A percentile compares a stretch with the other conserved stretches of the same genome.
Conservation (phyloP, 2,888 invertebrate genomes). For the Coleophora flavipennella region DNA sequence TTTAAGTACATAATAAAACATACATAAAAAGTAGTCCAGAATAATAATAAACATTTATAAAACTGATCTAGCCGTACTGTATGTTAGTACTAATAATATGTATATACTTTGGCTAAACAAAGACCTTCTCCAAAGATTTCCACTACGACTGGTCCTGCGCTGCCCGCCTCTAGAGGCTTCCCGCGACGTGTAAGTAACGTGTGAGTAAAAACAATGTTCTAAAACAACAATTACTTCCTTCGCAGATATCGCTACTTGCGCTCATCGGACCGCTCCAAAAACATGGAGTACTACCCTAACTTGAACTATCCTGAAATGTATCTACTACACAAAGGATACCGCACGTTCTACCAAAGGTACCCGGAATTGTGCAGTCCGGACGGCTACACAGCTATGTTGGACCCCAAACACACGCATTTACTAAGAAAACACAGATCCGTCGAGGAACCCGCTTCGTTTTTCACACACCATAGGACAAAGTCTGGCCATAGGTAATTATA, state of each 20-base stretch:
- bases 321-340: conserved; percentile 82
- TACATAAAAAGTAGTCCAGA: too few species aligned
- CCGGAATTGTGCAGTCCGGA: conserved; percentile 77
- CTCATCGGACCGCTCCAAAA: conserved; percentile 84
- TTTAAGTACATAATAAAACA: too few species aligned
- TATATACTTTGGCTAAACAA: too few species aligned
- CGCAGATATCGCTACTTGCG: conserved; percentile 86
- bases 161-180: too few species aligned
- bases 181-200: too few species aligned
- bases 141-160: too few species aligned
- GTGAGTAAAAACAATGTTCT: too few species aligned
- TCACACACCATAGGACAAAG: conserved; percentile 19
- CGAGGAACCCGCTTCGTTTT: conserved; percentile 17
- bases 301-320: conserved; percentile 95
- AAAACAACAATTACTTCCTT: too few species aligned
- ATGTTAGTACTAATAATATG: too few species aligned
- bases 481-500: conserved; percentile 16
- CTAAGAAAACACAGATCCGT: conserved; percentile 77
- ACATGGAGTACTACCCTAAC: conserved; percentile 86
- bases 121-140: too few species aligned
- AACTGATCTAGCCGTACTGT: too few species aligned
- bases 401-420: conserved; percentile 82
- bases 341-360: conserved; percentile 79
- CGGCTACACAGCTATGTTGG: conserved; percentile 87
- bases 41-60: too few species aligned